Conservation (phyloP, 2,888 invertebrate genomes). For the Pycnomerus fuliginosus region DNA sequence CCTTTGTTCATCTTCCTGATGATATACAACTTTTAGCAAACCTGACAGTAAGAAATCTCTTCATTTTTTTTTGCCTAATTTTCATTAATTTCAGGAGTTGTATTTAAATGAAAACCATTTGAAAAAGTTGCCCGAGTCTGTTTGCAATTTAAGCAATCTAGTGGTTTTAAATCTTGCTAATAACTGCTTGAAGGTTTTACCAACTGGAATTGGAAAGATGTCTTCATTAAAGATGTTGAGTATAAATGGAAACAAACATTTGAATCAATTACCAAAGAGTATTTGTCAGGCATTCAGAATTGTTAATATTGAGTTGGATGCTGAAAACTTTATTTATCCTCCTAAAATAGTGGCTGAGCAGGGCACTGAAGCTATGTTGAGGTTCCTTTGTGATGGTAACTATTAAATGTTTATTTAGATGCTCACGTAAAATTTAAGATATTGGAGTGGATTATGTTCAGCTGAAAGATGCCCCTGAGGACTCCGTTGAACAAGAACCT, state of each 20-base stretch:
- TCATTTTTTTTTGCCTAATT: constrained; percentile 3
- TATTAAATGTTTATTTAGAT: not conserved
- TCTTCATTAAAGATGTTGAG: constrained; percentile 62
- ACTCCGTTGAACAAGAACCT: constrained; percentile 36
- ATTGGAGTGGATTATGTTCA: constrained; percentile 55
- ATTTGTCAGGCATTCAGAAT: constrained; percentile 66
- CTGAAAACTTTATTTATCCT: constrained; percentile 65
- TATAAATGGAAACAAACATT: constrained; percentile 60
- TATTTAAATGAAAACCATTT: constrained; percentile 73
- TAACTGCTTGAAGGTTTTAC: constrained; percentile 67
- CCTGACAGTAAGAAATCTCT: constrained; percentile 48
- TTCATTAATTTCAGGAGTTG: constrained; percentile 66
- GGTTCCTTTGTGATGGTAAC: constrained; percentile 61
- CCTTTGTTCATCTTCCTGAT: constrained; percentile 63
- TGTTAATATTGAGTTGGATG: constrained; percentile 62
- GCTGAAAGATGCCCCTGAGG: constrained; percentile 50
- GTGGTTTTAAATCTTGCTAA: constrained; percentile 69
- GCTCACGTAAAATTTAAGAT: constrained; percentile 30
- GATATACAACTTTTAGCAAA: constrained; percentile 66
- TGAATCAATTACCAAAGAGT: constrained; percentile 64
- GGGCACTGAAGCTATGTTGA: constrained; percentile 67
- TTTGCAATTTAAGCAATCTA: constrained; percentile 64
- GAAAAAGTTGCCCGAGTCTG: constrained; percentile 66
- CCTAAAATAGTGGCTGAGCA: constrained; percentile 59
- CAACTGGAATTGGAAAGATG: constrained; percentile 64